Evolutionary conservation across 2,888 invertebrate genomes (phyloP).

Genomic region (Leptogaster cylindrica): DNA sequence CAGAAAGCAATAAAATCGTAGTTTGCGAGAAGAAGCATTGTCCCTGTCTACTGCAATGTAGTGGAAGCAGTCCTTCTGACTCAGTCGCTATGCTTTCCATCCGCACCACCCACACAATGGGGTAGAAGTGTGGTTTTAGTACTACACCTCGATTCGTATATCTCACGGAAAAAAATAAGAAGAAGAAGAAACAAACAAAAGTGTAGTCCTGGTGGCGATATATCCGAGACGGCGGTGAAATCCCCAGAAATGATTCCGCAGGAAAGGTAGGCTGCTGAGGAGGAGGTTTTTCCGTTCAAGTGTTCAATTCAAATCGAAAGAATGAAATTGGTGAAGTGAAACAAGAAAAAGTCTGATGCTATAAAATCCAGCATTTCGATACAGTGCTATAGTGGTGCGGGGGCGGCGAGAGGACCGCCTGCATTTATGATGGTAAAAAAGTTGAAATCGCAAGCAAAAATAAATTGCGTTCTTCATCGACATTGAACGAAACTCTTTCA

Average conservation of each 20-base stretch:
- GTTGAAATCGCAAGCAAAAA: constrained; percentile 28
- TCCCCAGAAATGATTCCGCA: constrained; percentile 12
- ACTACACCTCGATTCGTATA: background rate
- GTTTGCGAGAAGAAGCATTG: background rate
- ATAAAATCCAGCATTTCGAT: constrained; percentile 7
- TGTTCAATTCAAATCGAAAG: constrained; percentile 33
- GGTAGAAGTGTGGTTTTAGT: no score
- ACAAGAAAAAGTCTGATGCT: constrained; percentile 1
- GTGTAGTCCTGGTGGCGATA: background rate
- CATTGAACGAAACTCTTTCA: background rate
- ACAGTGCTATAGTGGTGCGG: background rate
- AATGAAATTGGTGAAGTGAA: constrained; percentile 29
- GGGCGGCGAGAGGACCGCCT: background rate
- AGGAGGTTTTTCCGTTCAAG: background rate
- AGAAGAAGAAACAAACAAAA: no score
- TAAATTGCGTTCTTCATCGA: constrained; percentile 25
- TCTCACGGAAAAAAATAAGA: background rate
- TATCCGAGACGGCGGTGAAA: constrained; percentile 9
- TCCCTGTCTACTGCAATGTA: background rate
- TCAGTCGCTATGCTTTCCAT: background rate
- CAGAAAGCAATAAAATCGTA: constrained; percentile 22
- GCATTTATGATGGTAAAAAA: no score
- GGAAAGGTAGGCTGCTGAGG: background rate
- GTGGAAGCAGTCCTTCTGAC: background rate
- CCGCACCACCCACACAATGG: background rate